These are phyloP conservation scores for Lochmaea capreae DNA, from an alignment of 2,888 invertebrate genomes.

Conservation along the genomic window DNA sequence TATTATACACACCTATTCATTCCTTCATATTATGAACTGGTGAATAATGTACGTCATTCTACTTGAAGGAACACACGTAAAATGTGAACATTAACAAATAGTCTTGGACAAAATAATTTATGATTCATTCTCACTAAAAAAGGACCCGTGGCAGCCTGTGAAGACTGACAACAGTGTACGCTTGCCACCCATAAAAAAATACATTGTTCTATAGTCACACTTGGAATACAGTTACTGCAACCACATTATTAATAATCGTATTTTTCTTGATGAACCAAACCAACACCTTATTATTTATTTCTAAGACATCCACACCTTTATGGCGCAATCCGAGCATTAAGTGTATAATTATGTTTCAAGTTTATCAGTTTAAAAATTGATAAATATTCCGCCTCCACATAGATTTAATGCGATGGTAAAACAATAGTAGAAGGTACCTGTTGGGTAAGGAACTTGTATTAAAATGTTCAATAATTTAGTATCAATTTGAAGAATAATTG, in stretches of 20 bases:
- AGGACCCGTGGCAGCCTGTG: too few species aligned
- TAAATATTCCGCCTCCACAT: background rate
- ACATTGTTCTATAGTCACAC: background rate
- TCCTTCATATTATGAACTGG: too few species aligned
- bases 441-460: background rate
- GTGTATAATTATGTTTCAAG: constrained; percentile 8
- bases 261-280: background rate
- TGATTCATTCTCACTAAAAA: too few species aligned
- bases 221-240: background rate
- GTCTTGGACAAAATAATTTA: too few species aligned
- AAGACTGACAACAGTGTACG: too few species aligned
- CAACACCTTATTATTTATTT: constrained; percentile 4
- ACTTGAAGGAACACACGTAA: too few species aligned
- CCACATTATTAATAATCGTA: background rate
- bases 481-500: constrained; percentile 2
- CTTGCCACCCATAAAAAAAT: too few species aligned
- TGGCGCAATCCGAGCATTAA: background rate
- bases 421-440: background rate
- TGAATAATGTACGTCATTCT: too few species aligned
- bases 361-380: constrained; percentile 3
- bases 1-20: too few species aligned
- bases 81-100: too few species aligned
- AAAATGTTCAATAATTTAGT: background rate
- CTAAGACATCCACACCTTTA: background rate
- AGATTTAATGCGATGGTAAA: background rate